Evolutionary conservation across 2,888 invertebrate genomes (phyloP).

Genomic region (Selenia dentaria): DNA sequence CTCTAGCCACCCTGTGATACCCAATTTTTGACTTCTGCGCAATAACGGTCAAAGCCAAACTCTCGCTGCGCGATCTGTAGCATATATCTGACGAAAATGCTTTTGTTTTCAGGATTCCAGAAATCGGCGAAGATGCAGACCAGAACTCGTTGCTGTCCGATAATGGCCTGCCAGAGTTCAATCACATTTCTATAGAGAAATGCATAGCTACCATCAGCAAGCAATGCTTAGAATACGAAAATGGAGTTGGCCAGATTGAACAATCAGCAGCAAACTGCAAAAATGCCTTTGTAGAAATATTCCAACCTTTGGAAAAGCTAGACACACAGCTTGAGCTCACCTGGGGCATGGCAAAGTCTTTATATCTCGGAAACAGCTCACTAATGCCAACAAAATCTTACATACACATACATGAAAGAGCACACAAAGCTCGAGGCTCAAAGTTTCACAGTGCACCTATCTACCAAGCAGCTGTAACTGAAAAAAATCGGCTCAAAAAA

Average conservation of each 20-base stretch:
- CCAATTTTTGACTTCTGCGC: too few relatives aligned
- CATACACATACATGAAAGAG: conserved; percentile 91
- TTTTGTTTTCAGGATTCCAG: conserved; percentile 89
- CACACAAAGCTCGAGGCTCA: conserved; percentile 88
- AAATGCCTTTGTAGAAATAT: conserved; percentile 88
- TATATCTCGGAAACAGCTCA: conserved; percentile 92
- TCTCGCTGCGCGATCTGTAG: too few relatives aligned
- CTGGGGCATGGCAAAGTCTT: conserved; percentile 94
- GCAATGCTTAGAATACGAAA: conserved; percentile 92
- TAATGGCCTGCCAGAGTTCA: conserved; percentile 92
- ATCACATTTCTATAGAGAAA: conserved; percentile 91
- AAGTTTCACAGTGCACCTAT: conserved; percentile 90
- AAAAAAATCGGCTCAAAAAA: conserved; percentile 70
- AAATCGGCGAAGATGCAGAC: conserved; percentile 93
- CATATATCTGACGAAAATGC: too few relatives aligned
- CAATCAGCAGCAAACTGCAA: conserved; percentile 64
- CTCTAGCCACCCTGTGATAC: too few relatives aligned
- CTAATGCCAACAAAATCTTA: conserved; percentile 92
- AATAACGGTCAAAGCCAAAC: too few relatives aligned
- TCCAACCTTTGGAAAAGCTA: conserved; percentile 90
- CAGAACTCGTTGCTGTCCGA: conserved; percentile 90
- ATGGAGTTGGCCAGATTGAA: conserved; percentile 89
- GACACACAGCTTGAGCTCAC: conserved; percentile 91
- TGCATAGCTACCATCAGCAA: conserved; percentile 94
- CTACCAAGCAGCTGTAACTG: conserved; percentile 87